phyloP scores from a whole-genome alignment of 2,113 vertebrate genomes.

The Canis aureus region DNA sequence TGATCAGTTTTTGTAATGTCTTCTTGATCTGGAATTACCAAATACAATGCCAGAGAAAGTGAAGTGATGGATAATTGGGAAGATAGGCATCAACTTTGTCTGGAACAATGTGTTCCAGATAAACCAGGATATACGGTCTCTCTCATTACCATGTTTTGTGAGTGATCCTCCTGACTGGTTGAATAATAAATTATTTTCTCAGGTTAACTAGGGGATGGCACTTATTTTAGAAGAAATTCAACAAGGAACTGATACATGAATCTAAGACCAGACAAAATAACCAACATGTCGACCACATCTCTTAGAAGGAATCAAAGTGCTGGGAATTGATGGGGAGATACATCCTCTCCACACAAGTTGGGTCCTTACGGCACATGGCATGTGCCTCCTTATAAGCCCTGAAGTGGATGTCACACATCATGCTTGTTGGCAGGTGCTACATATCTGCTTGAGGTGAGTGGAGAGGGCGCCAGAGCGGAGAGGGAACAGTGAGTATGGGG shows the following conservation, averaged over 20 bases:
- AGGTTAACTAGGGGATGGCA: neutral
- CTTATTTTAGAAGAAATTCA: neutral
- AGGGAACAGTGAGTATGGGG: no score
- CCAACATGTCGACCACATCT: accelerated
- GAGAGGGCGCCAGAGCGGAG: neutral
- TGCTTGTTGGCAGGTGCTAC: neutral
- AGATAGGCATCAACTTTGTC: neutral
- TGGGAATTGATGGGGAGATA: accelerated
- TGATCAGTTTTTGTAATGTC: neutral
- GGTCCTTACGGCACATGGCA: accelerated
- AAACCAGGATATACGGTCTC: accelerated
- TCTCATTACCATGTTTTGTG: accelerated
- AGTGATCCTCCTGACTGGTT: accelerated
- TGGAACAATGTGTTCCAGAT: neutral
- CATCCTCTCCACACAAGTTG: accelerated
- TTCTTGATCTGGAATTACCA: neutral
- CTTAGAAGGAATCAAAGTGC: neutral
- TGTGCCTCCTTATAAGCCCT: accelerated
- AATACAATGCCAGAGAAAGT: neutral
- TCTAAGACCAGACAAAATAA: neutral
- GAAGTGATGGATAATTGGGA: accelerated
- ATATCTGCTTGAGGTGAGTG: neutral
- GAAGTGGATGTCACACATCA: accelerated
- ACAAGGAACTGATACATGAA: neutral
- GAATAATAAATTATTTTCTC: neutral